Base-by-base conservation (phyloP, 2,113 vertebrate genomes). In the Trogon surrucura region DNA sequence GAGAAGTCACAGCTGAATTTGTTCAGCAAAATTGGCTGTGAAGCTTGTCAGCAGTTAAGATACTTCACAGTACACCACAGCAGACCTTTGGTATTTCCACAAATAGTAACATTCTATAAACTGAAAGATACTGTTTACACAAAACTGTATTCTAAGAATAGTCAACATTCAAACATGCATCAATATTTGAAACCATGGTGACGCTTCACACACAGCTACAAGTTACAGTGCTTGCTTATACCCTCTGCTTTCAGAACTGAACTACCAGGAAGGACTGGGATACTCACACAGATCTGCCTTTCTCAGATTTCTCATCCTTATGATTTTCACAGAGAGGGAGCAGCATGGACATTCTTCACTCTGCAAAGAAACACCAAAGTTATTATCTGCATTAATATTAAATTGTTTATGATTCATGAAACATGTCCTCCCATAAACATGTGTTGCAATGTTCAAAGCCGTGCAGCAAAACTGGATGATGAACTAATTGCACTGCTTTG, bases 261-360 rank as follows among this genome's bases (percentile, higher is more conserved):
- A 16, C 27, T 65, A 19, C 34, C 19, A 93, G 26, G 54, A 60
- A 87, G 69, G 20, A 34, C 22, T 70, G 11, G 0, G 1, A 88
- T 97, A 97, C 96, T 97, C 45, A 97, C 96, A 70, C 4, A 91
- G 34, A 62, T 96, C 96, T 80, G 88, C 82, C 47, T 94, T 96
- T 80, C 94, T 92, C 71, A 97, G 81, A 62, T 97, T 96, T 96
- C 84, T 96, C 81, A 97, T 96, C 89, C 95, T 80, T 80, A 97
- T 12, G 8, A 96, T 90, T 96, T 94, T 97, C 57, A 97, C 93
- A 56, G 71, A 88, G 26, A 97, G 60, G 14, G 26, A 95, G 32
- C 32, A 91, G 79, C 95, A 97, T 0, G 96, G 96, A 8, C 94
- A 96, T 93, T 96, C 95, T 64, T 96, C 93, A n/a, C 17, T 56